phyloP scores from a whole-genome alignment of 2,888 invertebrate species.

The Antitype chi region DNA sequence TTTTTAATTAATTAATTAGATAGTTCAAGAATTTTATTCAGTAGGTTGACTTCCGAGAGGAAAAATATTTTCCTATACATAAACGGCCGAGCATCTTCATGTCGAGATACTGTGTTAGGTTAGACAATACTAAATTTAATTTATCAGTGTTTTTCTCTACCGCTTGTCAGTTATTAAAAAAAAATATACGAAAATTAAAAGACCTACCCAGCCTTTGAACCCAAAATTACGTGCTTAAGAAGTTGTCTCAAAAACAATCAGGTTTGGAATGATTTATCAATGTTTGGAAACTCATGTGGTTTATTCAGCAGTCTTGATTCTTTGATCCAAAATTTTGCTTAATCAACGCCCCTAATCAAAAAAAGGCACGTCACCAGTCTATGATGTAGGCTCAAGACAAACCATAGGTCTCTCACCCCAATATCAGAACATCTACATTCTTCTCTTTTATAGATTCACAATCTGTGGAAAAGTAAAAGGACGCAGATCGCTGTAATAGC shows the following conservation, averaged over 20 bases:
- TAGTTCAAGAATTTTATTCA: not conserved
- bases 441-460: not conserved
- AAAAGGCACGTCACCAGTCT: not conserved
- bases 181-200: not conserved
- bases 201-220: not conserved
- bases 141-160: not conserved
- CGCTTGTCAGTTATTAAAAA: not conserved
- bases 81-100: not conserved
- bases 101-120: not conserved
- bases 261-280: not conserved
- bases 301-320: not conserved
- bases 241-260: not conserved
- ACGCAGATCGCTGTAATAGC: conserved; percentile 9
- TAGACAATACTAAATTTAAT: not conserved
- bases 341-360: not conserved
- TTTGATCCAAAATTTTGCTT: not conserved
- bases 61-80: not conserved
- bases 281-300: not conserved
- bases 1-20: not conserved
- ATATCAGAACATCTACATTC: conserved; percentile 32
- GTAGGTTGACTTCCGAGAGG: not conserved
- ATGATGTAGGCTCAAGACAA: not conserved
- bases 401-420: conserved; percentile 14
- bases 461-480: conserved; percentile 42
- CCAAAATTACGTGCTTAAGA: not conserved